These are phyloP conservation scores for Apteryx mantelli DNA, from an alignment of 2,113 vertebrate species.

Conservation along the genomic window DNA sequence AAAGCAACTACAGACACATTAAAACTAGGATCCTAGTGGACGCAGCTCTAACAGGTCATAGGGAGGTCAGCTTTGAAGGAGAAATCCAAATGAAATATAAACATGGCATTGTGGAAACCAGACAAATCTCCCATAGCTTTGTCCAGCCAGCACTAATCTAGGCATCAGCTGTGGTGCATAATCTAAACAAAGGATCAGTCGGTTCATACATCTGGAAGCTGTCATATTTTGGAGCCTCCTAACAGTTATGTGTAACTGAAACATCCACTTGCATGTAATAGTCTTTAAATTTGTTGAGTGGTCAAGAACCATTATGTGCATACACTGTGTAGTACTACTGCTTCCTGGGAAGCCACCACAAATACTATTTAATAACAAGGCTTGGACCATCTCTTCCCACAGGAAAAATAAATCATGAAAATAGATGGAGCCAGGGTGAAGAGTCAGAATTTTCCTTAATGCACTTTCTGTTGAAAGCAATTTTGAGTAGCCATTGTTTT, in stretches of 20 bases:
- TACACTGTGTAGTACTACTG: neutral
- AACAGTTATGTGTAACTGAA: constrained; percentile 65
- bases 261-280: constrained; percentile 38
- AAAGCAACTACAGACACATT: constrained; percentile 41
- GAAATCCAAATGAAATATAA: constrained; percentile 85
- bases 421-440: neutral
- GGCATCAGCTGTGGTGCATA: constrained; percentile 89
- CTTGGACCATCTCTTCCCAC: neutral
- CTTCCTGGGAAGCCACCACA: neutral
- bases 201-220: constrained; percentile 91
- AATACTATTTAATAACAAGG: neutral
- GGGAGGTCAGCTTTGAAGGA: constrained; percentile 83
- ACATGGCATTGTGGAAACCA: constrained; percentile 79
- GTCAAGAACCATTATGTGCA: constrained; percentile 1
- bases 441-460: neutral
- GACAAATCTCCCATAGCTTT: constrained; percentile 81
- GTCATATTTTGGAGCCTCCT: constrained; percentile 84
- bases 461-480: neutral
- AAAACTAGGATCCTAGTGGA: constrained; percentile 70
- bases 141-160: constrained; percentile 93
- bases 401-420: neutral
- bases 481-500: neutral
- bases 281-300: constrained; percentile 13
- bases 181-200: constrained; percentile 92
- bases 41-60: constrained; percentile 72